phyloP scores from a whole-genome alignment of 2,797 vertebrate genomes.

The Buphagus erythrorhynchus region DNA sequence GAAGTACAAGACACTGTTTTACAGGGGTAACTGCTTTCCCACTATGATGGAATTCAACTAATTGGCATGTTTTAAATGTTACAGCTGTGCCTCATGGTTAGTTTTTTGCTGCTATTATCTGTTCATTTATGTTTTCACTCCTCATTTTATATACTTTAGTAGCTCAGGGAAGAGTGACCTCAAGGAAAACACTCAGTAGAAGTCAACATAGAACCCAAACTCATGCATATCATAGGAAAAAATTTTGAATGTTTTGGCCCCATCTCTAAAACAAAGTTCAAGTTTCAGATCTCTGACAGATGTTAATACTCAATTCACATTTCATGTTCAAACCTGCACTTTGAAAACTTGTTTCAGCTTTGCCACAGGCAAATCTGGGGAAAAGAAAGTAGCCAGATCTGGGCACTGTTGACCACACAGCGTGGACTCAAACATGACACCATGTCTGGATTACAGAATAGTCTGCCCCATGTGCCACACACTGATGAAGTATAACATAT shows the following conservation, averaged over 20 bases:
- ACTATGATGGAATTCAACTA: not conserved
- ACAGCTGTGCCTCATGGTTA: not conserved
- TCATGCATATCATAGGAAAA: conserved; percentile 18
- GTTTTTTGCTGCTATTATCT: not conserved
- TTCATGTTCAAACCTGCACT: not conserved
- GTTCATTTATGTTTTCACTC: not conserved
- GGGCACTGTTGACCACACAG: not conserved
- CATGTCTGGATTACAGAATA: not conserved
- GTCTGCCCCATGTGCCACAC: not conserved
- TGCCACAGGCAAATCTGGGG: not conserved
- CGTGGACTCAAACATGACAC: not conserved
- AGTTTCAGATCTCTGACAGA: not conserved
- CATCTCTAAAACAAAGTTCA: not conserved
- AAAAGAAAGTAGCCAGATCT: not conserved
- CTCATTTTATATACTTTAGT: not conserved
- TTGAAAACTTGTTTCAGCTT: not conserved
- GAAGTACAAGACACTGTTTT: not conserved
- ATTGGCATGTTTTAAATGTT: not conserved
- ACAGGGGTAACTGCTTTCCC: not conserved
- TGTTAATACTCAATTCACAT: not conserved
- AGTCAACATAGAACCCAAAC: not conserved
- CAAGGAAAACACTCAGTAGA: not conserved
- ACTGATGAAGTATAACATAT: not conserved
- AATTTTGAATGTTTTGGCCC: not conserved
- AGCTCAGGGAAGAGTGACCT: not conserved